phyloP scores from a whole-genome alignment of 2,888 invertebrate genomes.

The Tribolium freemani region DNA sequence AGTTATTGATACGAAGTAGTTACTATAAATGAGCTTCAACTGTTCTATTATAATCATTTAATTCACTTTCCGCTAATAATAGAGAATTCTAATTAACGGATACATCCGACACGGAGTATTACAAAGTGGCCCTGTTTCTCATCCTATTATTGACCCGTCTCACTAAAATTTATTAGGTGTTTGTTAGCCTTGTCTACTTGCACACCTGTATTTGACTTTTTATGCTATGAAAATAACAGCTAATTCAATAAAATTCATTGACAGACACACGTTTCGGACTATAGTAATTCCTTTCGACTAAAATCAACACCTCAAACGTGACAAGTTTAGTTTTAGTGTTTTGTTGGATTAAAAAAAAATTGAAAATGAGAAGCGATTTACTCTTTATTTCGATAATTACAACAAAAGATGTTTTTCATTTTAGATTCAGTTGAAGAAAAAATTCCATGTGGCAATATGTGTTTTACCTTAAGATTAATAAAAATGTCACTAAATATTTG shows the following conservation, averaged over 20 bases:
- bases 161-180: constrained; percentile 5
- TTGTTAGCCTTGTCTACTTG: constrained; percentile 14
- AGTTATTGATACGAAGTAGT: constrained; percentile 18
- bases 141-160: constrained; percentile 5
- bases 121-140: constrained; percentile 8
- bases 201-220: constrained; percentile 32
- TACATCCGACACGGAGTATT: constrained; percentile 10
- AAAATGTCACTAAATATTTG: neutral
- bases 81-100: constrained; percentile 10
- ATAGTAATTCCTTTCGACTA: constrained; percentile 7
- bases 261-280: neutral
- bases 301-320: constrained; percentile 17
- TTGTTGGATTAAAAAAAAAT: neutral
- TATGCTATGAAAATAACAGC: neutral
- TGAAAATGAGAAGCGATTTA: neutral
- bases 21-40: constrained; percentile 6
- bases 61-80: constrained; percentile 19
- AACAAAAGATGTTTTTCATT: too few species aligned
- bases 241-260: constrained; percentile 15
- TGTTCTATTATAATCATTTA: constrained; percentile 17
- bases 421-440: too few species aligned
- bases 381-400: too few species aligned
- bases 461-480: too few species aligned
- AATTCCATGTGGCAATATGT: too few species aligned
- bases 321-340: constrained; percentile 3